A percentile compares a stretch with the other conserved stretches of the same genome.
Evolutionary conservation across 2,888 invertebrate genomes (phyloP).

Genomic region (Bellardia pandia): DNA sequence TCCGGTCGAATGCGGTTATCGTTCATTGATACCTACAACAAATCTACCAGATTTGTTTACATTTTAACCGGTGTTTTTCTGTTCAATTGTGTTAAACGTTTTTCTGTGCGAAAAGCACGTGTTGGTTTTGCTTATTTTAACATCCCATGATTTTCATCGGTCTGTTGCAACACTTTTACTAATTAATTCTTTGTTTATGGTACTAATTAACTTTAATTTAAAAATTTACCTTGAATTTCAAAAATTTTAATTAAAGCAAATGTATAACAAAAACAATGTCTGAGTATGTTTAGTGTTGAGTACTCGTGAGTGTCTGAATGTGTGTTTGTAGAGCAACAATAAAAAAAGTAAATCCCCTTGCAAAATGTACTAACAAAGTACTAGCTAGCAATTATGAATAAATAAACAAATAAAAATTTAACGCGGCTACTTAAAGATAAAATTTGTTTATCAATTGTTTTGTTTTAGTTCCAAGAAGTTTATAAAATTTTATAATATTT

Average conservation of each 20-base stretch:
- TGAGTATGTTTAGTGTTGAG: background rate
- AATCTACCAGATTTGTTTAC: background rate
- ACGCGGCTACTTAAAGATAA: conserved; percentile 18
- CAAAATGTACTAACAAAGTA: background rate
- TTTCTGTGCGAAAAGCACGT: conserved; percentile 2
- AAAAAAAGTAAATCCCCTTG: conserved; percentile 14
- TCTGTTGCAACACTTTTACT: background rate
- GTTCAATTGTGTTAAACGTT: background rate
- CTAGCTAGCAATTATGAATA: conserved; percentile 4
- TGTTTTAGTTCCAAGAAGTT: conserved; percentile 49
- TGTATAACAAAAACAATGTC: background rate
- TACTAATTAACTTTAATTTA: conserved; percentile 1
- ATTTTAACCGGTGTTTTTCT: background rate
- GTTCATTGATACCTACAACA: background rate
- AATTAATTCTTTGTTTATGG: conserved; percentile 9
- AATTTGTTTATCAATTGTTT: conserved; percentile 29
- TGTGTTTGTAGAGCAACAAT: background rate
- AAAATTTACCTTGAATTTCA: conserved; percentile 5
- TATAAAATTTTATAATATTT: conserved; percentile 43
- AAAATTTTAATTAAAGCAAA: background rate
- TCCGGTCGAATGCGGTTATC: background rate
- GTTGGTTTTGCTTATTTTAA: background rate
- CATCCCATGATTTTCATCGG: background rate
- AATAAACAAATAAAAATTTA: conserved; percentile 1
- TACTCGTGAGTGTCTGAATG: background rate